phyloP scores from a whole-genome alignment of 2,113 vertebrate species.

The Upupa epops region DNA sequence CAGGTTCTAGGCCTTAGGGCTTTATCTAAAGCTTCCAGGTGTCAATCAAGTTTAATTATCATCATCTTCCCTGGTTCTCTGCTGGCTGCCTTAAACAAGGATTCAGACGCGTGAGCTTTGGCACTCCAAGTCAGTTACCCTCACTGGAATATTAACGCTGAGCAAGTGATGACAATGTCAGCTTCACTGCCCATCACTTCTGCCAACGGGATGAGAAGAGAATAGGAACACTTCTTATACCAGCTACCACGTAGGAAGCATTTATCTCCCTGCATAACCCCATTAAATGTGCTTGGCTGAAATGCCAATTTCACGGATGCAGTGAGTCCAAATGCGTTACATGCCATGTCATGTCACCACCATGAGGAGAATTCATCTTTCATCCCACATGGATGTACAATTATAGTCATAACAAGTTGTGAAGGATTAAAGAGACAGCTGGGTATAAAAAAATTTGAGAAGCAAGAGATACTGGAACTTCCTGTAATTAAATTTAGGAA shows the following conservation, averaged over 20 bases:
- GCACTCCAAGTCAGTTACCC: neutral
- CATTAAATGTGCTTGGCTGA: neutral
- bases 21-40: neutral
- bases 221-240: neutral
- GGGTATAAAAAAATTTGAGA: fast-evolving
- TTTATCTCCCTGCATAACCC: neutral
- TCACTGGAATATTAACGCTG: neutral
- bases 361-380: neutral
- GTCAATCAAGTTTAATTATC: neutral
- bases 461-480: neutral
- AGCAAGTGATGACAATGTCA: neutral
- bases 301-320: neutral
- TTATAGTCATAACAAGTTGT: neutral
- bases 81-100: neutral
- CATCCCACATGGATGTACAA: neutral
- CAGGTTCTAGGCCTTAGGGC: neutral
- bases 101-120: neutral
- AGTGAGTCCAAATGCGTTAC: neutral
- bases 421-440: neutral
- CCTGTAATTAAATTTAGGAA: neutral
- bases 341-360: fast-evolving
- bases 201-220: neutral
- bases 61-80: neutral
- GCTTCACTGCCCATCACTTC: neutral
- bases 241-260: neutral